A percentile compares a stretch with the other conserved stretches of the same genome.
phyloP scores from a whole-genome alignment of 2,797 vertebrate genomes.

The Hapalemur alaotrensis region DNA sequence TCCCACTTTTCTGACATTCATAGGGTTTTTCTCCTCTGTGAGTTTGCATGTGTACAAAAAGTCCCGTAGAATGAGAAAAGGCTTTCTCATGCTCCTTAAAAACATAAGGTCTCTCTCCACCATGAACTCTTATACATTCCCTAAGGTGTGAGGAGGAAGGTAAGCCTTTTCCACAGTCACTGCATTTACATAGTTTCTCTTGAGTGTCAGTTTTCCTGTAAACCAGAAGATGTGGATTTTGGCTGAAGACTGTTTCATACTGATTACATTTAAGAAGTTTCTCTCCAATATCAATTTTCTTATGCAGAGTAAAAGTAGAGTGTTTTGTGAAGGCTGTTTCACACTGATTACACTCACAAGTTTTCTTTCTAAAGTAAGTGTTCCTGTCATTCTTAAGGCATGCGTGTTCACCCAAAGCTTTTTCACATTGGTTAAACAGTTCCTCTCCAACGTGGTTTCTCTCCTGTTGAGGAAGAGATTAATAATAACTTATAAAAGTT shows the following conservation, averaged over 20 bases:
- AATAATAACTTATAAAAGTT: background rate
- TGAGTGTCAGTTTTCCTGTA: background rate
- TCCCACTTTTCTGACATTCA: background rate
- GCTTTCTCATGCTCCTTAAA: background rate
- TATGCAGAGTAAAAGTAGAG: background rate
- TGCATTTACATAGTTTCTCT: background rate
- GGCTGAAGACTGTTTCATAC: background rate
- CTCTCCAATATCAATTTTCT: background rate
- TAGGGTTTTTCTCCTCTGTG: background rate
- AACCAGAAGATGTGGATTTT: background rate
- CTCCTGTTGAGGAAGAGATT: background rate
- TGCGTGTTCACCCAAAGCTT: background rate
- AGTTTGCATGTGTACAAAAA: background rate
- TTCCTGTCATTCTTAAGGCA: background rate
- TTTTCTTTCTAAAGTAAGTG: background rate
- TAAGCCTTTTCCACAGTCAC: background rate
- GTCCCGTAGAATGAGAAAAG: background rate
- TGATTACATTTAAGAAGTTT: background rate
- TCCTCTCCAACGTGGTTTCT: background rate
- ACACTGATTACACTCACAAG: background rate
- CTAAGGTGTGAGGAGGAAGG: background rate
- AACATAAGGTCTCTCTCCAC: background rate
- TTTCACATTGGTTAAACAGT: background rate
- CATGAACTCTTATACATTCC: background rate
- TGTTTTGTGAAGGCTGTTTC: background rate